Conservation (phyloP, 2,797 vertebrate genomes). For the Mormyrops attenuatus region DNA sequence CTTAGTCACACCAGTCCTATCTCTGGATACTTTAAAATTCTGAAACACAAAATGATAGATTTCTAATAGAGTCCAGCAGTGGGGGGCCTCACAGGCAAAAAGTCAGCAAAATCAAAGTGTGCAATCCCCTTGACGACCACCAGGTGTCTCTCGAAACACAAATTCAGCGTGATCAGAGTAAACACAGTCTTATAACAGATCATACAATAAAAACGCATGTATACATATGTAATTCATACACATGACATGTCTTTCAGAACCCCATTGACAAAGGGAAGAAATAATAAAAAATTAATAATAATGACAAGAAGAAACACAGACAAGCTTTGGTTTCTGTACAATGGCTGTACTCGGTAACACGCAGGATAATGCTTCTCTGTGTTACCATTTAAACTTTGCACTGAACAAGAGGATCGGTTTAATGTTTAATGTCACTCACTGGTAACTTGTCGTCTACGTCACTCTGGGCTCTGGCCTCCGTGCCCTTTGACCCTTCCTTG, state of each 20-base stretch:
- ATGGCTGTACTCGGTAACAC: neutral
- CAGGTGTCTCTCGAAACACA: conserved; percentile 31
- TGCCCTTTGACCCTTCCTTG: conserved; percentile 63
- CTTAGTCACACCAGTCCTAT: conserved; percentile 90
- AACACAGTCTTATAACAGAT: neutral
- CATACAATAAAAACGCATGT: neutral
- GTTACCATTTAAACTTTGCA: conserved; percentile 36
- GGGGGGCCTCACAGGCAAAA: neutral
- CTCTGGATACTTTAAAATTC: conserved; percentile 80
- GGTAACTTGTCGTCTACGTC: conserved; percentile 71
- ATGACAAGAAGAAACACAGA: neutral
- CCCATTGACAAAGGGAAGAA: neutral
- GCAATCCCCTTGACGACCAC: conserved; percentile 21
- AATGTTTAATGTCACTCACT: conserved; percentile 61
- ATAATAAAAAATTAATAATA: conserved; percentile 6
- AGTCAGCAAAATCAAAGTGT: neutral
- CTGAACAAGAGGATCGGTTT: conserved; percentile 32
- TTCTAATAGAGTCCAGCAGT: neutral
- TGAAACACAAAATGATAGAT: conserved; percentile 37
- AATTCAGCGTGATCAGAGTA: neutral
- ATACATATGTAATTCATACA: neutral
- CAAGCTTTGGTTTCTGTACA: neutral
- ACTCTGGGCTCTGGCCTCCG: conserved; percentile 36
- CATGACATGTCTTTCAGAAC: neutral
- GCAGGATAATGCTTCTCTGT: neutral